Conservation (phyloP, 2,888 invertebrate genomes). For the Apamea monoglypha region DNA sequence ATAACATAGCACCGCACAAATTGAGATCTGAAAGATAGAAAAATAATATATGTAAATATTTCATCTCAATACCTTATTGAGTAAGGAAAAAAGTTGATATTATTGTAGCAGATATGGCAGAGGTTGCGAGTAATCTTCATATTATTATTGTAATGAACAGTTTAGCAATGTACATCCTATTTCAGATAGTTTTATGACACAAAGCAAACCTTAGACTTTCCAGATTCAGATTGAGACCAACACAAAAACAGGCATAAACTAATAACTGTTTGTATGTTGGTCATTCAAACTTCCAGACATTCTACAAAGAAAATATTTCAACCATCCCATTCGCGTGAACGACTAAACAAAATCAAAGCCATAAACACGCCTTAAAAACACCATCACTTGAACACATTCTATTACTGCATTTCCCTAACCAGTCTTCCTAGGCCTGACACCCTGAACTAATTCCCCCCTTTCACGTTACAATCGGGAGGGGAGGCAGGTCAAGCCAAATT, state of each 20-base stretch:
- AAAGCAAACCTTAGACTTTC: background rate
- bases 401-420: slow-evolving; percentile 70
- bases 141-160: background rate
- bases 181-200: background rate
- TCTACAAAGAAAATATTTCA: background rate
- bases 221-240: background rate
- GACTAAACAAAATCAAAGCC: slow-evolving; percentile 67
- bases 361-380: slow-evolving; percentile 70
- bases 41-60: background rate
- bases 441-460: slow-evolving; percentile 37
- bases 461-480: slow-evolving; percentile 11
- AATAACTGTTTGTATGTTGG: background rate
- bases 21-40: background rate
- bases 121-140: background rate
- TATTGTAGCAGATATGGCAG: background rate
- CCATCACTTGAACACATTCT: slow-evolving; percentile 72
- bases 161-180: background rate
- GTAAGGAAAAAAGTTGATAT: too few relatives aligned
- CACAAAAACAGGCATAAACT: background rate
- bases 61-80: background rate
- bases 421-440: slow-evolving; percentile 57
- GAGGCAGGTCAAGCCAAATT: slow-evolving; percentile 56
- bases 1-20: background rate
- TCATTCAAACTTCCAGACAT: background rate
- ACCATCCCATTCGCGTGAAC: slow-evolving; percentile 30